Conservation (phyloP, 2,113 vertebrate genomes). For the Ifrita kowaldi region DNA sequence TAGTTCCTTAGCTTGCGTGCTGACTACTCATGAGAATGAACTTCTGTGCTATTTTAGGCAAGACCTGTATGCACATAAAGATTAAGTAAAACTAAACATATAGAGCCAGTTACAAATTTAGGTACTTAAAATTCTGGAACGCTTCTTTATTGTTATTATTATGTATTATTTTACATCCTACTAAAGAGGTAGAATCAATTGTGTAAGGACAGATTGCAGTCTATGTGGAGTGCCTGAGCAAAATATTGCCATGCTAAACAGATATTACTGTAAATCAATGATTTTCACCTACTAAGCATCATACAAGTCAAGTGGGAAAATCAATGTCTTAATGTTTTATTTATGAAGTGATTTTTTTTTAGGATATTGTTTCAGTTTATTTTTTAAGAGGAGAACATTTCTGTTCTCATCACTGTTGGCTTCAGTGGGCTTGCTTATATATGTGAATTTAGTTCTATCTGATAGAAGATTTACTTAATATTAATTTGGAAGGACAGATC, state of each 20-base stretch:
- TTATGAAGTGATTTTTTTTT: not conserved
- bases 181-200: not conserved
- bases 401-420: not conserved
- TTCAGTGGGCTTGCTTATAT: not conserved
- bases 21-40: not conserved
- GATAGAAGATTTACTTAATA: not conserved
- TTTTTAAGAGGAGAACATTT: not conserved
- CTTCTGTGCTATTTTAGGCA: not conserved
- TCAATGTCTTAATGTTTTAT: not conserved
- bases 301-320: not conserved
- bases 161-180: not conserved
- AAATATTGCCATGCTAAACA: not conserved
- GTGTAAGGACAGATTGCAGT: not conserved
- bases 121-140: not conserved
- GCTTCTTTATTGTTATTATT: not conserved
- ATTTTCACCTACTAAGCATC: not conserved
- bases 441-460: not conserved
- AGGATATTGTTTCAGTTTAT: not conserved
- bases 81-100: not conserved
- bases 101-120: not conserved
- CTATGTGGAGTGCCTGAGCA: not conserved
- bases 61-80: not conserved
- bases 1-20: not conserved
- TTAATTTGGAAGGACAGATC: not conserved
- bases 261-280: not conserved